Conservation (phyloP, 1,140 invertebrate genomes). For the Scaptomyza hsui region DNA sequence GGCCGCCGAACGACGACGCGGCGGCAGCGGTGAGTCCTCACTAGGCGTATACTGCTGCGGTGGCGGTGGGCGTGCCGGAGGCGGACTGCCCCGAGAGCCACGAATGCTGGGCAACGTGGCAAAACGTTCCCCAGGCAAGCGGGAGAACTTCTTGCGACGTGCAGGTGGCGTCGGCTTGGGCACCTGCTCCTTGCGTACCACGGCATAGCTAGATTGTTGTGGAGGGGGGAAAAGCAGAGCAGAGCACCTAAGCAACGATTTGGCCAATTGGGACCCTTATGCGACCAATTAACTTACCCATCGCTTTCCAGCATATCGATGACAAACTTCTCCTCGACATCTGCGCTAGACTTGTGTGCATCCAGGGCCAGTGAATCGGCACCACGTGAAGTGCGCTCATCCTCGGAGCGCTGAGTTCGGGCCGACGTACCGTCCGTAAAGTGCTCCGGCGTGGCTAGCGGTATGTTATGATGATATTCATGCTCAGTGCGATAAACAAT, state of each 20-base stretch:
- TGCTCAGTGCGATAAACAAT: constrained; percentile 87
- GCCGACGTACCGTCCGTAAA: constrained; percentile 84
- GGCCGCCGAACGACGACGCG: constrained; percentile 54
- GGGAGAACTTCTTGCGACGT: constrained; percentile 85
- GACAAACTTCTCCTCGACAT: constrained; percentile 83
- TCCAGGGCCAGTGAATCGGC: constrained; percentile 87
- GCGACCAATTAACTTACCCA: constrained; percentile 78
- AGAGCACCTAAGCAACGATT: constrained; percentile 58
- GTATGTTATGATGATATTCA: constrained; percentile 86
- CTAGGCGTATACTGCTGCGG: constrained; percentile 70
- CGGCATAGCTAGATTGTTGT: constrained; percentile 69
- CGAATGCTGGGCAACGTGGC: constrained; percentile 85
- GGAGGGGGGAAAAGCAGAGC: constrained; percentile 46
- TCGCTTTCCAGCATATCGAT: constrained; percentile 85
- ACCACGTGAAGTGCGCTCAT: constrained; percentile 89
- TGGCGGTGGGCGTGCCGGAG: constrained; percentile 69
- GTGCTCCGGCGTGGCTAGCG: constrained; percentile 84
- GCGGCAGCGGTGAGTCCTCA: constrained; percentile 67
- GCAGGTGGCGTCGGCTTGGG: constrained; percentile 86
- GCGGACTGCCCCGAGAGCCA: constrained; percentile 81
- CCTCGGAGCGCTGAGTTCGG: constrained; percentile 85
- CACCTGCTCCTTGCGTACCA: constrained; percentile 84
- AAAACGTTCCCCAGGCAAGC: constrained; percentile 85
- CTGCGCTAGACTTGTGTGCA: constrained; percentile 62
- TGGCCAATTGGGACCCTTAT: constrained; percentile 6